A percentile compares a stretch with the other conserved stretches of the same genome.
These are phyloP conservation scores for Gymnothorax javanicus DNA, from an alignment of 2,797 vertebrate species.

Conservation along the genomic window DNA sequence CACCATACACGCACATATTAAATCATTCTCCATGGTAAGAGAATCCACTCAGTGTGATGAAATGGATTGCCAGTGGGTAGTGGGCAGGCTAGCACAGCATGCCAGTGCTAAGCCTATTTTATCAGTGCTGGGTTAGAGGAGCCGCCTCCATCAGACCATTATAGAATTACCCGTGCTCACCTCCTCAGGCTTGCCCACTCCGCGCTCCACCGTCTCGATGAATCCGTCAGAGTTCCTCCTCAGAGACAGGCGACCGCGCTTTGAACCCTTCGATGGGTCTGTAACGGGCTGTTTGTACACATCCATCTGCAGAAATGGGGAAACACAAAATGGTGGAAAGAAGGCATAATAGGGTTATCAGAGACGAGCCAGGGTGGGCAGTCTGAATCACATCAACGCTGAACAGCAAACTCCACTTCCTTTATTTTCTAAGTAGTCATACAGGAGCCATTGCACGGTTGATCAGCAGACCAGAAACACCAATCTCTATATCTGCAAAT, in stretches of 20 bases:
- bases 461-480: neutral
- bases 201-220: constrained; percentile 72
- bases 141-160: neutral
- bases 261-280: constrained; percentile 74
- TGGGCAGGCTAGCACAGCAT: neutral
- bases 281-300: constrained; percentile 78
- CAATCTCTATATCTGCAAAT: neutral
- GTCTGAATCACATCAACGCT: neutral
- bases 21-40: neutral
- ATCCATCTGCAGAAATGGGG: constrained; percentile 65
- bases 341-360: neutral
- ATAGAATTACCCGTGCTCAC: constrained; percentile 48
- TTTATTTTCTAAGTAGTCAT: neutral
- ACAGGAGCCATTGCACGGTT: constrained; percentile 2
- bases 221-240: constrained; percentile 71
- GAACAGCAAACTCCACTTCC: neutral
- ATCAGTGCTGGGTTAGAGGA: neutral
- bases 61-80: neutral
- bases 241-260: constrained; percentile 72
- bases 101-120: neutral
- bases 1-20: neutral
- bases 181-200: constrained; percentile 76
- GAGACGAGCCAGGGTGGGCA: neutral
- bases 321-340: neutral
- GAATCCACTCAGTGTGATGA: neutral